Evolutionary conservation across 2,797 vertebrate species (phyloP).

Genomic region (Steatocranus sp.): DNA sequence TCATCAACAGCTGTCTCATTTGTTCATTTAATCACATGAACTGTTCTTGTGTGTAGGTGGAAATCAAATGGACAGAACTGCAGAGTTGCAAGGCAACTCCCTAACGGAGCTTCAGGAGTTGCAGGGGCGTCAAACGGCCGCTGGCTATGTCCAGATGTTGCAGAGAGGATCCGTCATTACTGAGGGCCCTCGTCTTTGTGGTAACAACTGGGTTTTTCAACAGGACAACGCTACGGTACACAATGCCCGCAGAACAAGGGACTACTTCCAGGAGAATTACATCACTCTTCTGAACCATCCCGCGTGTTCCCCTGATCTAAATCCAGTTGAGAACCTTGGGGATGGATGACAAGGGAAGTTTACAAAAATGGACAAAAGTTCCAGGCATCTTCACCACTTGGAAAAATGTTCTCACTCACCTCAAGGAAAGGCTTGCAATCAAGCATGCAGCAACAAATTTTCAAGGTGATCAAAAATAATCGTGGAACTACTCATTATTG

Average conservation of each 20-base stretch:
- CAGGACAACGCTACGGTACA: background rate
- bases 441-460: background rate
- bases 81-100: background rate
- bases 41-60: background rate
- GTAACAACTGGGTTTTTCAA: background rate
- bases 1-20: background rate
- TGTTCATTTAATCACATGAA: background rate
- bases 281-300: background rate
- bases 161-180: fast-evolving
- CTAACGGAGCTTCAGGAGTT: background rate
- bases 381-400: background rate
- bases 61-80: background rate
- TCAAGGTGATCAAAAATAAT: background rate
- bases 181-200: background rate
- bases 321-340: background rate
- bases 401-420: background rate
- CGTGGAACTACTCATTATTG: background rate
- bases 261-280: background rate
- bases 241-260: background rate
- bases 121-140: fast-evolving
- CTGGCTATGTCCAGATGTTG: background rate
- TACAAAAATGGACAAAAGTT: background rate
- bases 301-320: background rate
- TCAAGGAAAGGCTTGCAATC: background rate
- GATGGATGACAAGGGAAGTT: background rate